These are phyloP conservation scores for Mormoops blainvillei DNA, from an alignment of 2,113 vertebrate genomes.

Conservation along the genomic window DNA sequence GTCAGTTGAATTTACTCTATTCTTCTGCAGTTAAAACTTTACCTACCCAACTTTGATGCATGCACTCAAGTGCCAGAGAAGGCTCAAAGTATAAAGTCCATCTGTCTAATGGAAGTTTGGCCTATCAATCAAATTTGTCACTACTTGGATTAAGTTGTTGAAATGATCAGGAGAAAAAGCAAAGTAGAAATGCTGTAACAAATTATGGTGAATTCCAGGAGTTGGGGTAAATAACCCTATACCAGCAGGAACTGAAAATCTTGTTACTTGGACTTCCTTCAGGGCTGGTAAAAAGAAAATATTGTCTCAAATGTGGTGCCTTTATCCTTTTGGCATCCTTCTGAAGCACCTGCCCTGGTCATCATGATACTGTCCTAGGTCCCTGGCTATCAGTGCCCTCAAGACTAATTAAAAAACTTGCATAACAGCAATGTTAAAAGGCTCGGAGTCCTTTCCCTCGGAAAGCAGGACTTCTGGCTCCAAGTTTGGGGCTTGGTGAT, in stretches of 20 bases:
- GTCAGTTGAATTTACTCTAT: slow-evolving; percentile 35
- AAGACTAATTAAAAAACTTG: slow-evolving; percentile 61
- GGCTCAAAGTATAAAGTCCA: slow-evolving; percentile 55
- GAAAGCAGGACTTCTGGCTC: slow-evolving; percentile 63
- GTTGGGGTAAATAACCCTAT: neutral
- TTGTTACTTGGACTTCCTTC: neutral
- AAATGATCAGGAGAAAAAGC: slow-evolving; percentile 22
- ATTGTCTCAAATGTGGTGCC: neutral
- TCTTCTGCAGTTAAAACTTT: slow-evolving; percentile 34
- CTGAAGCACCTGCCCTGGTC: neutral
- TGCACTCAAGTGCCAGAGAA: slow-evolving; percentile 26
- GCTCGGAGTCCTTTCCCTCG: slow-evolving; percentile 40
- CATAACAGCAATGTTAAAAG: slow-evolving; percentile 53
- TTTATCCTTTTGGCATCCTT: slow-evolving; percentile 31
- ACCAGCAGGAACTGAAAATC: neutral
- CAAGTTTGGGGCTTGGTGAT: slow-evolving; percentile 45
- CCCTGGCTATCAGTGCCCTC: slow-evolving; percentile 20
- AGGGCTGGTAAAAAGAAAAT: neutral
- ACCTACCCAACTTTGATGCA: slow-evolving; percentile 30
- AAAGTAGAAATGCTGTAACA: neutral
- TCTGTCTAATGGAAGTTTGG: slow-evolving; percentile 51
- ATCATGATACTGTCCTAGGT: slow-evolving; percentile 15
- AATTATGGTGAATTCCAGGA: neutral
- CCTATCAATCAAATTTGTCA: slow-evolving; percentile 65
- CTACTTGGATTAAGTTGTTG: slow-evolving; percentile 42